A percentile compares a stretch with the other conserved stretches of the same genome.
Evolutionary conservation across 2,888 invertebrate genomes (phyloP).

Genomic region (Noctua comes): DNA sequence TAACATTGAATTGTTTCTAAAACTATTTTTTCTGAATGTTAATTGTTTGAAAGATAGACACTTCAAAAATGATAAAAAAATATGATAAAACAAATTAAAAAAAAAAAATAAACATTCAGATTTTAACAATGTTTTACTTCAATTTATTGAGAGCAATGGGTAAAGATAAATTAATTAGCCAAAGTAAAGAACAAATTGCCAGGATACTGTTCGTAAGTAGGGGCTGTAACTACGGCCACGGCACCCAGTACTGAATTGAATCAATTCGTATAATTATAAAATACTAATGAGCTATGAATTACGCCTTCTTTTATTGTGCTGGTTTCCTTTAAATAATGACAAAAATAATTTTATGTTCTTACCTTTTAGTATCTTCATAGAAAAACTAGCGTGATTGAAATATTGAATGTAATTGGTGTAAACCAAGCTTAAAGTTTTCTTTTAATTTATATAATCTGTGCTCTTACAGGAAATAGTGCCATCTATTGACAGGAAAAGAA

Average conservation of each 20-base stretch:
- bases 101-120: too few relatives aligned
- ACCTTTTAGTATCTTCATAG: neutral
- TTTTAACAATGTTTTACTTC: too few relatives aligned
- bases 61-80: too few relatives aligned
- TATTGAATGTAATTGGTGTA: slow-evolving; percentile 14
- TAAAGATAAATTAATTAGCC: too few relatives aligned
- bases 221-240: neutral
- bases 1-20: too few relatives aligned
- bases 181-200: neutral
- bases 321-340: neutral
- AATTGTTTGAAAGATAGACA: too few relatives aligned
- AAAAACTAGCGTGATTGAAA: neutral
- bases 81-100: too few relatives aligned
- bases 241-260: neutral
- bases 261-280: neutral
- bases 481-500: slow-evolving; percentile 47
- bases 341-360: neutral
- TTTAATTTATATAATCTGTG: slow-evolving; percentile 24
- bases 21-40: too few relatives aligned
- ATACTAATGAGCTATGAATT: neutral
- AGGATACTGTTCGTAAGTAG: neutral
- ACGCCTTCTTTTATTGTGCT: too few relatives aligned
- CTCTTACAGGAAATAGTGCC: slow-evolving; percentile 41
- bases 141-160: too few relatives aligned
- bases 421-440: neutral